Conservation (phyloP, 1,140 invertebrate genomes). For the Bactericera cockerelli region DNA sequence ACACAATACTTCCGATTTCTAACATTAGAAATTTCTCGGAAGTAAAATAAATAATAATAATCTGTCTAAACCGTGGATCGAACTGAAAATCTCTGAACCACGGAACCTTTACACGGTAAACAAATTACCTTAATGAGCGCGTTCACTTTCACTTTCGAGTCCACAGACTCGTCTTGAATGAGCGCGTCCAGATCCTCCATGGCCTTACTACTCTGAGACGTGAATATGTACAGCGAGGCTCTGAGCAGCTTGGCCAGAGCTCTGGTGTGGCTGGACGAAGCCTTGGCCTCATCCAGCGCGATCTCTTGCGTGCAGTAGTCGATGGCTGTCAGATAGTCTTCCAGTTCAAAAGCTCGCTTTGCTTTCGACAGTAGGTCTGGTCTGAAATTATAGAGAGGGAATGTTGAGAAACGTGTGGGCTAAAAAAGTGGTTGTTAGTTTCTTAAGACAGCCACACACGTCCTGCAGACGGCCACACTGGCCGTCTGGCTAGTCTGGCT, state of each 20-base stretch:
- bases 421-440: no score
- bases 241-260: neutral
- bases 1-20: no score
- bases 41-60: no score
- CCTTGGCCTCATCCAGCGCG: neutral
- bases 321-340: slow-evolving; percentile 4
- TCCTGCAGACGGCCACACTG: no score
- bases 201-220: neutral
- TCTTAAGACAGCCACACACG: no score
- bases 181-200: neutral
- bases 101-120: no score
- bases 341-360: neutral
- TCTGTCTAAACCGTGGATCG: no score
- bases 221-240: neutral
- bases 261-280: neutral
- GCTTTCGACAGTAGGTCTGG: neutral
- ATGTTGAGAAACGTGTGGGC: no score
- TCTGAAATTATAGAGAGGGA: neutral
- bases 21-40: no score
- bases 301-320: neutral
- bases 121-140: neutral
- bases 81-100: no score
- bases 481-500: no score
- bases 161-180: neutral
- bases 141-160: neutral